phyloP scores from a whole-genome alignment of 2,888 invertebrate species.

The Neria commutata region DNA sequence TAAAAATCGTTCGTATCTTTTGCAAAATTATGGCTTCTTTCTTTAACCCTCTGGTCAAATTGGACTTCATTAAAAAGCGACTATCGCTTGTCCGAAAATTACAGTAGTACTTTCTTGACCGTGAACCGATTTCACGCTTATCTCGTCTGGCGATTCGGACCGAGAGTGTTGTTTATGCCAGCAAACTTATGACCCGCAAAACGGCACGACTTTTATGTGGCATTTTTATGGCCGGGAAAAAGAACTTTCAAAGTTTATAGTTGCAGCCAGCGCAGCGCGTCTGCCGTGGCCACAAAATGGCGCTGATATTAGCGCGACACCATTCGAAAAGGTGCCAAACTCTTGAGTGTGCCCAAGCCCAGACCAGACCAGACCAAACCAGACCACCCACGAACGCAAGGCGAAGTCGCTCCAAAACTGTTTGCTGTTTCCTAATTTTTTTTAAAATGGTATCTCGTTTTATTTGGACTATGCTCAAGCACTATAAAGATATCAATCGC shows the following conservation, averaged over 20 bases:
- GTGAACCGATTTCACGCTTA: conserved; percentile 6
- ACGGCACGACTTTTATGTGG: neutral
- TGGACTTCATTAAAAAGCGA: too few relatives aligned
- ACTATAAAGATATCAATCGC: conserved; percentile 5
- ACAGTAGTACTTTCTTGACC: conserved; percentile 8
- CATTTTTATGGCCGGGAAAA: neutral
- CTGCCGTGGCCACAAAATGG: too few relatives aligned
- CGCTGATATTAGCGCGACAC: too few relatives aligned
- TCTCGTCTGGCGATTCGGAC: neutral
- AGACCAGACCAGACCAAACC: neutral
- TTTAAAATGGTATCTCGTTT: neutral
- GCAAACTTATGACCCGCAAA: neutral
- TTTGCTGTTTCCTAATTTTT: neutral
- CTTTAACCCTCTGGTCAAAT: too few relatives aligned
- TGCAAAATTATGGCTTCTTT: too few relatives aligned
- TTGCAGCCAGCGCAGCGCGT: neutral
- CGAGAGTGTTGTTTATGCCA: too few relatives aligned
- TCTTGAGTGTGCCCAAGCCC: neutral
- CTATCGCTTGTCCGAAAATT: neutral
- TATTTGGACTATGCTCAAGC: neutral
- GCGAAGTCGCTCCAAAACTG: neutral
- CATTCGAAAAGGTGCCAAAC: neutral
- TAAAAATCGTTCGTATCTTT: too few relatives aligned
- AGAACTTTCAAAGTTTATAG: conserved; percentile 8
- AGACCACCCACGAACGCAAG: neutral